These are phyloP conservation scores for Gila robusta DNA, from an alignment of 2,797 vertebrate genomes.

Conservation along the genomic window DNA sequence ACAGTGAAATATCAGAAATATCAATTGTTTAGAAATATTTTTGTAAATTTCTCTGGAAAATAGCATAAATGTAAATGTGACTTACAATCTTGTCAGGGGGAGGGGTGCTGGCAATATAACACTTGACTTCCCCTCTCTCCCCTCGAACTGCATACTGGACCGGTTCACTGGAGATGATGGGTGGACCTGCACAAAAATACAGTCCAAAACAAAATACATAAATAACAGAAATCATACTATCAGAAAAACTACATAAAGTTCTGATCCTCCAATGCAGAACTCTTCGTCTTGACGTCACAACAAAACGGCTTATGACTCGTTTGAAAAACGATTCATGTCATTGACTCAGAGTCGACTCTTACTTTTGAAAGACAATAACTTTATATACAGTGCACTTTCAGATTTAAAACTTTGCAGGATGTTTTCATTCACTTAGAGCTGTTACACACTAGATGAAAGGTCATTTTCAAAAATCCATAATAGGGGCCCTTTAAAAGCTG, in stretches of 20 bases:
- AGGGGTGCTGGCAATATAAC: slow-evolving; percentile 93
- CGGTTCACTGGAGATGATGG: slow-evolving; percentile 93
- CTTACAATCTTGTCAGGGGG: slow-evolving; percentile 95
- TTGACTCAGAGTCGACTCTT: too few relatives aligned
- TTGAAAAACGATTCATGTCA: too few relatives aligned
- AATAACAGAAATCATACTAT: neutral
- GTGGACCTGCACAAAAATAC: slow-evolving; percentile 81
- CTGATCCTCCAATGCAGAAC: too few relatives aligned
- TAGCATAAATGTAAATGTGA: slow-evolving; percentile 50
- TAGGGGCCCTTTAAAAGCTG: neutral
- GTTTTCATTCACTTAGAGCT: too few relatives aligned
- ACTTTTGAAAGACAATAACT: too few relatives aligned
- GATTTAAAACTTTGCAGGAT: too few relatives aligned
- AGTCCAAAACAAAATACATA: slow-evolving; percentile 10
- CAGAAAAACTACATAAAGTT: neutral
- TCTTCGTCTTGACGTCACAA: too few relatives aligned
- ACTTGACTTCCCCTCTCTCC: slow-evolving; percentile 91
- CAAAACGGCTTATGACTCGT: too few relatives aligned
- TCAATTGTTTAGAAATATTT: neutral
- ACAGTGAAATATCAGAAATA: neutral
- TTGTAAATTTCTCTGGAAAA: neutral
- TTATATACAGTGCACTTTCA: too few relatives aligned
- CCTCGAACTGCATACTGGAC: slow-evolving; percentile 89
- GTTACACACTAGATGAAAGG: too few relatives aligned
- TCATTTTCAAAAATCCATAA: too few relatives aligned